Percentiles rank a stretch among this genome's conserved stretches.
Conservation (phyloP, 1,140 invertebrate genomes). For the Mylabris phalerata region DNA sequence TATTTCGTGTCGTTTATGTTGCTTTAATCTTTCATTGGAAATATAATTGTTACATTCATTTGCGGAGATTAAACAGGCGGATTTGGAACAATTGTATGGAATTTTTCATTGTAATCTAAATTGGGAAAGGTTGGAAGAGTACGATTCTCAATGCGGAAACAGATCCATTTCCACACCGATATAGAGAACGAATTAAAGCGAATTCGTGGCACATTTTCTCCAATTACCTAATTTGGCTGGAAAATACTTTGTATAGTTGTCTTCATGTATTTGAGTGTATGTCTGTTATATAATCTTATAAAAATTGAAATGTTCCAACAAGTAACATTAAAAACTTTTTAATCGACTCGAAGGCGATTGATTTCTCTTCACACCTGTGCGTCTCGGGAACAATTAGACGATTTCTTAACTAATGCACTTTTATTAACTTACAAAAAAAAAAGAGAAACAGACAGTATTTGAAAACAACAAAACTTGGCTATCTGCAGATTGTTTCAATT, state of each 20-base stretch:
- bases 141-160: conserved; percentile 9
- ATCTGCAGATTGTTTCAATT: background rate
- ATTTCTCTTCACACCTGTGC: conserved; percentile 1
- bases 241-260: conserved; percentile 27
- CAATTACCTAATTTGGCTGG: conserved; percentile 19
- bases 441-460: too few species aligned
- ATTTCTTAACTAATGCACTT: conserved; percentile 12
- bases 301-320: conserved; percentile 31
- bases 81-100: conserved; percentile 3
- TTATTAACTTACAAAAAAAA: conserved; percentile 14
- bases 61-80: too few species aligned
- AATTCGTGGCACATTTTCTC: conserved; percentile 9
- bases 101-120: conserved; percentile 23
- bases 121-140: conserved; percentile 12
- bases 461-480: conserved; percentile 12
- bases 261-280: conserved; percentile 32
- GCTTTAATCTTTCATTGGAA: conserved; percentile 14
- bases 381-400: background rate
- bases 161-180: conserved; percentile 14
- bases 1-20: conserved; percentile 21
- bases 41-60: conserved; percentile 14
- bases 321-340: conserved; percentile 30
- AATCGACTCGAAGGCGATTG: conserved; percentile 17
- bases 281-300: conserved; percentile 33
- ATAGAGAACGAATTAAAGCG: background rate